phyloP scores from a whole-genome alignment of 2,888 invertebrate genomes.

The Drosophila leonis region DNA sequence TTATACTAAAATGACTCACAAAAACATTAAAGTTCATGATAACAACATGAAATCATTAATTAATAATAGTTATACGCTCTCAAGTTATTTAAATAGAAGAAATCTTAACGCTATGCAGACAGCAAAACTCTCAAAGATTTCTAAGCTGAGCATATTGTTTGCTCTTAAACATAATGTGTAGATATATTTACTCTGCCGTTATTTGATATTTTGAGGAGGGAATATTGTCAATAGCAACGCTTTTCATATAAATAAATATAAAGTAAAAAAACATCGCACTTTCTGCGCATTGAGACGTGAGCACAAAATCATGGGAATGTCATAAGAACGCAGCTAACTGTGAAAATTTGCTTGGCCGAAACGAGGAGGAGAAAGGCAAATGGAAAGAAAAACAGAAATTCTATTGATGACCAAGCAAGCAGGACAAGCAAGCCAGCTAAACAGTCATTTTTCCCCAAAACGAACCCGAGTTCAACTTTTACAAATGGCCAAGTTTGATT shows the following conservation, averaged over 20 bases:
- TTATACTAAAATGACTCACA: background rate
- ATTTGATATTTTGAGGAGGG: slow-evolving; percentile 6
- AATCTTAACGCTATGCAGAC: background rate
- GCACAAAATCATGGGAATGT: slow-evolving; percentile 25
- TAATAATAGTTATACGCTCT: background rate
- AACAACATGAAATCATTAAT: background rate
- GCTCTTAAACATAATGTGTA: background rate
- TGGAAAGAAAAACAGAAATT: slow-evolving; percentile 37
- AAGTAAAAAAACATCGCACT: slow-evolving; percentile 12
- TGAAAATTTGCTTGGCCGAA: slow-evolving; percentile 41
- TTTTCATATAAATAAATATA: background rate
- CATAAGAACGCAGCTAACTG: slow-evolving; percentile 51
- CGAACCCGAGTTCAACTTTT: slow-evolving; percentile 48
- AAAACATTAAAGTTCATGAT: background rate
- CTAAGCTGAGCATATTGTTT: background rate
- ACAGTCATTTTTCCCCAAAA: slow-evolving; percentile 24
- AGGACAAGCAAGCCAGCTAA: slow-evolving; percentile 38
- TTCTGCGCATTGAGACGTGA: slow-evolving; percentile 34
- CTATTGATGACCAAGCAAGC: slow-evolving; percentile 50
- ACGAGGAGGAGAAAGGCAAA: slow-evolving; percentile 16
- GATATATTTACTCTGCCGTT: background rate
- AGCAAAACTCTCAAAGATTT: background rate
- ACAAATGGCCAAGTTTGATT: slow-evolving; percentile 58
- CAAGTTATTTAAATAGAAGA: background rate
- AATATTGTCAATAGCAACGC: slow-evolving; percentile 16